Evolutionary conservation across 1,140 invertebrate genomes (phyloP).

Genomic region (Andrena cerasifolii): DNA sequence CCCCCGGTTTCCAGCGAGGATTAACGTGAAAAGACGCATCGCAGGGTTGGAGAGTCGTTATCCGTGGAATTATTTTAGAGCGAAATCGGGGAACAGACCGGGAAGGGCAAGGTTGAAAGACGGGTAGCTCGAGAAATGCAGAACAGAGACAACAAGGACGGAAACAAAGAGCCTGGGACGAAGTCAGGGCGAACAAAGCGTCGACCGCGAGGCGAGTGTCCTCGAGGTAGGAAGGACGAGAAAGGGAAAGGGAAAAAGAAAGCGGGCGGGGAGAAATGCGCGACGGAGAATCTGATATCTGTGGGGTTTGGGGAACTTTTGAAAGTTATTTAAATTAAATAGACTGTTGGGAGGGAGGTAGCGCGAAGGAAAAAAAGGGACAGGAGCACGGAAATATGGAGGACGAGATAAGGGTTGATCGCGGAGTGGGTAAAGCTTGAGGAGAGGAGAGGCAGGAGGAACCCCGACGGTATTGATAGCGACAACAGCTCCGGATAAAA

Average conservation of each 20-base stretch:
- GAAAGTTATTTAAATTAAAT: constrained; percentile 76
- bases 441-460: background rate
- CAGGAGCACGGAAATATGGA: constrained; percentile 23
- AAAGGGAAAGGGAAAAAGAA: background rate
- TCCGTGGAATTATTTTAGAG: constrained; percentile 61
- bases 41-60: constrained; percentile 53
- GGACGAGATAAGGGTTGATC: constrained; percentile 69
- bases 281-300: constrained; percentile 50
- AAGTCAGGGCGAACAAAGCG: background rate
- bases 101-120: background rate
- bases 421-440: constrained; percentile 39
- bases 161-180: constrained; percentile 27
- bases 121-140: constrained; percentile 9
- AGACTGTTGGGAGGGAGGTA: constrained; percentile 51
- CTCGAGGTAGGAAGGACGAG: constrained; percentile 22
- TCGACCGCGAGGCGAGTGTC: constrained; percentile 29
- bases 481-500: constrained; percentile 68
- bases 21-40: constrained; percentile 12
- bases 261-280: constrained; percentile 9
- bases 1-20: background rate
- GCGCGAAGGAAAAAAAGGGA: constrained; percentile 28
- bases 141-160: constrained; percentile 16
- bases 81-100: constrained; percentile 58
- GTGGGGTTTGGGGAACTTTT: constrained; percentile 57
- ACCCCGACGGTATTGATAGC: constrained; percentile 65